Percentiles rank a stretch among this genome's conserved stretches.
phyloP scores from a whole-genome alignment of 2,113 vertebrate species.

The Tachysurus vachellii region DNA sequence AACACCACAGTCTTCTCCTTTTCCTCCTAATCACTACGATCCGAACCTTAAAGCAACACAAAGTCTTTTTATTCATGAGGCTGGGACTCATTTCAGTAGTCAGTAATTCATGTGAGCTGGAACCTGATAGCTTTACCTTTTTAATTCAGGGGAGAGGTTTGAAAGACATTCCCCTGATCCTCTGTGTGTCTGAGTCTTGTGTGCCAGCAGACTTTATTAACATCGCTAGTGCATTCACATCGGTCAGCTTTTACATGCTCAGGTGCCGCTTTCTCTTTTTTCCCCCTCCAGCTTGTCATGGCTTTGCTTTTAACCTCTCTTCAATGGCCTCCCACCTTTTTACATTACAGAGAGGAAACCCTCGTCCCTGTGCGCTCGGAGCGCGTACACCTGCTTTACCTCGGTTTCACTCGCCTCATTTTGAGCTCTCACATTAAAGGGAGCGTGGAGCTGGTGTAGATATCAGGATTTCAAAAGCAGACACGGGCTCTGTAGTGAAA shows the following conservation, averaged over 20 bases:
- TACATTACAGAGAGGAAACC: slow-evolving; percentile 57
- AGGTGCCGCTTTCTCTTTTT: slow-evolving; percentile 53
- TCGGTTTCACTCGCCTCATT: slow-evolving; percentile 2
- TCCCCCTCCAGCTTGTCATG: slow-evolving; percentile 58
- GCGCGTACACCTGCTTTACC: slow-evolving; percentile 5
- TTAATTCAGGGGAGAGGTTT: slow-evolving; percentile 26
- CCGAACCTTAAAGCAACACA: neutral
- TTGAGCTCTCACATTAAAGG: neutral
- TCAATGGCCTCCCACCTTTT: slow-evolving; percentile 60
- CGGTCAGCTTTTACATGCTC: slow-evolving; percentile 57
- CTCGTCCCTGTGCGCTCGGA: neutral
- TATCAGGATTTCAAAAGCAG: slow-evolving; percentile 31
- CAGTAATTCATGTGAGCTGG: neutral
- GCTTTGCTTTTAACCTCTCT: slow-evolving; percentile 53
- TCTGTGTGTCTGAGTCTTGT: slow-evolving; percentile 36
- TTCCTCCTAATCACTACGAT: neutral
- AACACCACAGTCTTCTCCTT: neutral
- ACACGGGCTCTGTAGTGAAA: neutral
- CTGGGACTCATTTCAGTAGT: neutral
- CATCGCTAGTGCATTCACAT: slow-evolving; percentile 59
- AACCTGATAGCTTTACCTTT: neutral
- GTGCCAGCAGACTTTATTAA: slow-evolving; percentile 60
- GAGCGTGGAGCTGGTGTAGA: neutral
- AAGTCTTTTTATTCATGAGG: neutral
- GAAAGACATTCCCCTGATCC: slow-evolving; percentile 36